Conservation (phyloP, 2,888 invertebrate genomes). For the Phyllotreta striolata region DNA sequence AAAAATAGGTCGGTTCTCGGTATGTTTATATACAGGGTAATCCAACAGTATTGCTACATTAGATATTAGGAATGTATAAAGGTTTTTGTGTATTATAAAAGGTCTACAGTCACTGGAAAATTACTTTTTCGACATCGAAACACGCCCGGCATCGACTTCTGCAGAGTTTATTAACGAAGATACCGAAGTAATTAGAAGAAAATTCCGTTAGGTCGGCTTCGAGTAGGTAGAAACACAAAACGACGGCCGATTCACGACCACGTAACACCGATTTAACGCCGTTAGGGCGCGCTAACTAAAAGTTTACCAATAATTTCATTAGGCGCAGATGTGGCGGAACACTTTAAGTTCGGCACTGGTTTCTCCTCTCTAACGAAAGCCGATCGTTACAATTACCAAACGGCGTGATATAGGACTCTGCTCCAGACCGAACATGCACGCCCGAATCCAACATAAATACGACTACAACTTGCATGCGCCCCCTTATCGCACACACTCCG, state of each 20-base stretch:
- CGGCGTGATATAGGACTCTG: slow-evolving; percentile 42
- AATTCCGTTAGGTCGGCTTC: slow-evolving; percentile 25
- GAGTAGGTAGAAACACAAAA: slow-evolving; percentile 23
- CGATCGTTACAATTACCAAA: slow-evolving; percentile 44
- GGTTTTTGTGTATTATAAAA: too few species aligned
- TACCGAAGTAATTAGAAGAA: not conserved
- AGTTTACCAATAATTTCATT: slow-evolving; percentile 45
- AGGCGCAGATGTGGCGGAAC: slow-evolving; percentile 48
- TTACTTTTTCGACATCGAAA: too few species aligned
- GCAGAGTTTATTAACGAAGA: too few species aligned
- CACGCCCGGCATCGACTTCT: too few species aligned
- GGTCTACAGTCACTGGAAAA: too few species aligned
- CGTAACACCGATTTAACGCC: slow-evolving; percentile 38
- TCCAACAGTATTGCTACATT: too few species aligned
- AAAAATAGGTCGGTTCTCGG: slow-evolving; percentile 8
- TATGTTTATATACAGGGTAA: too few species aligned
- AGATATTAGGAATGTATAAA: too few species aligned
- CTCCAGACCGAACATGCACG: slow-evolving; percentile 42
- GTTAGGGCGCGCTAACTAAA: slow-evolving; percentile 37
- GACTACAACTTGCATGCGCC: slow-evolving; percentile 29
- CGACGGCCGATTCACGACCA: slow-evolving; percentile 24
- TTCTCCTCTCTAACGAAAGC: slow-evolving; percentile 29
- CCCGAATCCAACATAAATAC: slow-evolving; percentile 34
- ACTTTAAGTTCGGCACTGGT: slow-evolving; percentile 43
- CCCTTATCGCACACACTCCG: slow-evolving; percentile 4